A percentile compares a stretch with the other conserved stretches of the same genome.
These are phyloP conservation scores for Seira musarum DNA, from an alignment of 2,888 invertebrate species.

Conservation along the genomic window DNA sequence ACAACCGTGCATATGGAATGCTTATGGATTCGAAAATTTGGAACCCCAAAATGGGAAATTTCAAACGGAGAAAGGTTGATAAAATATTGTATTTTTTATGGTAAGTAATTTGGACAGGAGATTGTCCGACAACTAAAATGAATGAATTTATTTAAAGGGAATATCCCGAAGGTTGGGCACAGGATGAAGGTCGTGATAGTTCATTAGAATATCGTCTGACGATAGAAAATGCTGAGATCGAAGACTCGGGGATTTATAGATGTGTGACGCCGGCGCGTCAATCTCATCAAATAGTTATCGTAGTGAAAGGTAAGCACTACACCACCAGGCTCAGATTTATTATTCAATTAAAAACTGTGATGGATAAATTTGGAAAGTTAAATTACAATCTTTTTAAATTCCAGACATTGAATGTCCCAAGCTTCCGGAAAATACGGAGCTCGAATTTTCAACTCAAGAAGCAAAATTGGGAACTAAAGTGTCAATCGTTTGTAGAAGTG, in stretches of 20 bases:
- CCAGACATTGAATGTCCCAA: constrained; percentile 85
- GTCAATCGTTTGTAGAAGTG: constrained; percentile 79
- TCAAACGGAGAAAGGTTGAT: constrained; percentile 42
- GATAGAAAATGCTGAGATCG: constrained; percentile 84
- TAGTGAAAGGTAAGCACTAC: constrained; percentile 80
- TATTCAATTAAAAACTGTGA: constrained; percentile 16
- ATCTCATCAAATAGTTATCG: constrained; percentile 84
- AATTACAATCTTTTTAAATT: constrained; percentile 28
- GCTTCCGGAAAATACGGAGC: constrained; percentile 81
- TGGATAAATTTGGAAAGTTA: too few relatives aligned
- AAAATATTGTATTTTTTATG: too few relatives aligned
- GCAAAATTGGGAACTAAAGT: constrained; percentile 84
- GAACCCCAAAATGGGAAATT: constrained; percentile 79
- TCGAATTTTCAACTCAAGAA: constrained; percentile 81
- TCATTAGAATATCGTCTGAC: constrained; percentile 86
- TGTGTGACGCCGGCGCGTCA: constrained; percentile 90
- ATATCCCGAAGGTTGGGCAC: constrained; percentile 87
- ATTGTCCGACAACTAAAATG: too few relatives aligned
- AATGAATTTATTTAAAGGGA: constrained; percentile 73
- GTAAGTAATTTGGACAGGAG: too few relatives aligned
- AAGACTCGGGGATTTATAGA: constrained; percentile 88
- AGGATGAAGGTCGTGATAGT: constrained; percentile 84
- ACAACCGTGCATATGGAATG: constrained; percentile 83
- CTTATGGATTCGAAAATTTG: constrained; percentile 88
- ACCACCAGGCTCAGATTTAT: background rate